Evolutionary conservation across 2,888 invertebrate species (phyloP).

Genomic region (Agriotes lineatus): DNA sequence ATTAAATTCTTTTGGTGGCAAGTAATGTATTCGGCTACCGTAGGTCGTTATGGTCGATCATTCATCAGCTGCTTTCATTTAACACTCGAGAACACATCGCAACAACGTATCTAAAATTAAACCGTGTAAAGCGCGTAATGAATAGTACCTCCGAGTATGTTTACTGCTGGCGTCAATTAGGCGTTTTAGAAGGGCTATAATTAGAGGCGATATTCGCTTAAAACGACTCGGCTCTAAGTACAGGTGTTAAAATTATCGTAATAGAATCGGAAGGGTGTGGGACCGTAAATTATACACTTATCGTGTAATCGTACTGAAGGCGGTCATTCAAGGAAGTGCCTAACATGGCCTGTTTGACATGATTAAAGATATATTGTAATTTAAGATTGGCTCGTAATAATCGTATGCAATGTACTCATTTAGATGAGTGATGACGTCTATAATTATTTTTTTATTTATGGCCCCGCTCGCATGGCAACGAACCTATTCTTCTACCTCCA

Average conservation of each 20-base stretch:
- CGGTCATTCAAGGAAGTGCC: constrained; percentile 52
- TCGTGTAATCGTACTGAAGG: constrained; percentile 57
- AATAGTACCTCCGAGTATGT: constrained; percentile 48
- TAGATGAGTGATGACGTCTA: constrained; percentile 51
- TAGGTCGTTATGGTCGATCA: constrained; percentile 47
- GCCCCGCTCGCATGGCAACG: not conserved
- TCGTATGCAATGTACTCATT: constrained; percentile 49
- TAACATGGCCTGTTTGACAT: constrained; percentile 51
- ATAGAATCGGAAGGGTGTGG: constrained; percentile 64
- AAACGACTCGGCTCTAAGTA: constrained; percentile 56
- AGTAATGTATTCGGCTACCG: constrained; percentile 45
- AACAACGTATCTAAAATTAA: constrained; percentile 49
- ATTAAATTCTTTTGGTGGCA: constrained; percentile 11
- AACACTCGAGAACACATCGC: constrained; percentile 49
- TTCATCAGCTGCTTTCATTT: constrained; percentile 52
- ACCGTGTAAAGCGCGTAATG: constrained; percentile 53
- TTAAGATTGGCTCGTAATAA: constrained; percentile 51
- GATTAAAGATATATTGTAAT: constrained; percentile 53
- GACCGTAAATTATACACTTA: constrained; percentile 61
- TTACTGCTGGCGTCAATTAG: constrained; percentile 51
- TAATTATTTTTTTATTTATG: constrained; percentile 46
- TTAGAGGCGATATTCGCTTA: constrained; percentile 55
- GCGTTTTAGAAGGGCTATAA: constrained; percentile 54
- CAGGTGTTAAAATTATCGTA: constrained; percentile 65
- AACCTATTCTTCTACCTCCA: not conserved